Evolutionary conservation across 1,140 invertebrate species (phyloP).

Genomic region (Orius insidiosus): DNA sequence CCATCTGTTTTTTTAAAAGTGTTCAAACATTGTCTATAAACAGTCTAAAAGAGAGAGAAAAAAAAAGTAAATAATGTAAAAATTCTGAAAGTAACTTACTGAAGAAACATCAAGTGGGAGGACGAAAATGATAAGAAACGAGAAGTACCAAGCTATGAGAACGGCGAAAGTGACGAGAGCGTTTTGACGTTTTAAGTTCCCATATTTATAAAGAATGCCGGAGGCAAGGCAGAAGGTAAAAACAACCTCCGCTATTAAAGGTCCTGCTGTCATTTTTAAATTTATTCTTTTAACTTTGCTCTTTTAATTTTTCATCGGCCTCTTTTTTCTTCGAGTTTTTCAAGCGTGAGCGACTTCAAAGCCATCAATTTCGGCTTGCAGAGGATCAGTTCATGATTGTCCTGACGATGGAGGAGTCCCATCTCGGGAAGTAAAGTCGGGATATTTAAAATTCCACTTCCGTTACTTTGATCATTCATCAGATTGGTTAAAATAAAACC

Average conservation of each 20-base stretch:
- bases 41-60: too few relatives aligned
- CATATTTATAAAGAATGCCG: conserved; percentile 78
- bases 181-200: conserved; percentile 86
- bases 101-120: conserved; percentile 92
- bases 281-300: conserved; percentile 21
- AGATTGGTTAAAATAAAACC: too few relatives aligned
- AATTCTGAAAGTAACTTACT: conserved; percentile 7
- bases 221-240: conserved; percentile 63
- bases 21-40: conserved; percentile 57
- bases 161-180: conserved; percentile 84
- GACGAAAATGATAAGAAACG: conserved; percentile 92
- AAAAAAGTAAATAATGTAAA: conserved; percentile 21
- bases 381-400: conserved; percentile 45
- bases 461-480: too few relatives aligned
- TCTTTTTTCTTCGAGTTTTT: conserved; percentile 85
- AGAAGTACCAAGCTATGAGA: conserved; percentile 95
- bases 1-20: conserved; percentile 21
- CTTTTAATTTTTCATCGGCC: conserved; percentile 54
- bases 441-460: neutral
- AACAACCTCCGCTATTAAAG: conserved; percentile 64
- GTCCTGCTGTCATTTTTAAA: conserved; percentile 57
- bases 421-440: conserved; percentile 16
- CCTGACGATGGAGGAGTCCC: conserved; percentile 22
- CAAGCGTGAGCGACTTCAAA: conserved; percentile 77
- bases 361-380: conserved; percentile 75